Conservation (phyloP, 2,797 vertebrate genomes). For the Phaenicophaeus curvirostris region DNA sequence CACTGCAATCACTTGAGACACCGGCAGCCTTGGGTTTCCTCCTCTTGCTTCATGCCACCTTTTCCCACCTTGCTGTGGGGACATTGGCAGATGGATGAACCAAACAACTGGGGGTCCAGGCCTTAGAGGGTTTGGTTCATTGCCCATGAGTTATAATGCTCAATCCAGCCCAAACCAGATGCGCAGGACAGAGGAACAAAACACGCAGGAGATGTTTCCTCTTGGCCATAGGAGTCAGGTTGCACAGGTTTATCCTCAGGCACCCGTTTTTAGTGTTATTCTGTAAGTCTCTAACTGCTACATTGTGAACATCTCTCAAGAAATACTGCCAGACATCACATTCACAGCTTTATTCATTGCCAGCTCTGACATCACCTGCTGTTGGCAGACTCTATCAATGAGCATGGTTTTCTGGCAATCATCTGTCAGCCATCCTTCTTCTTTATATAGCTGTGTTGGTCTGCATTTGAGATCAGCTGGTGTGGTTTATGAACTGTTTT, state of each 20-base stretch:
- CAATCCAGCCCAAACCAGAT: background rate
- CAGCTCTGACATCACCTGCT: slow-evolving; percentile 42
- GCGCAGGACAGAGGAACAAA: fast-evolving
- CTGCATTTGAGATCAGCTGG: background rate
- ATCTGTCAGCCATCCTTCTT: background rate
- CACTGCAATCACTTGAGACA: background rate
- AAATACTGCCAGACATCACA: slow-evolving; percentile 4
- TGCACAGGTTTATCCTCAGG: background rate
- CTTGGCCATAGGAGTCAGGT: background rate
- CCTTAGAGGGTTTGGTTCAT: background rate
- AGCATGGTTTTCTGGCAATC: background rate
- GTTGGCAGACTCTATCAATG: slow-evolving; percentile 2
- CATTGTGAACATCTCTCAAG: background rate
- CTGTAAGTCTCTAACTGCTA: background rate
- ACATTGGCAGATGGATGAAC: background rate
- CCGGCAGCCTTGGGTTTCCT: background rate
- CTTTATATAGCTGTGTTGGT: background rate
- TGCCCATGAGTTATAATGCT: background rate
- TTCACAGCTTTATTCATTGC: background rate
- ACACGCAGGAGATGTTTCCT: background rate
- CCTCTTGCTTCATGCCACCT: background rate
- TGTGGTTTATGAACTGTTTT: background rate
- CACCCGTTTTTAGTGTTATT: background rate
- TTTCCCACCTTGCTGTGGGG: background rate
- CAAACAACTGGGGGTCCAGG: background rate